A percentile compares a stretch with the other conserved stretches of the same genome.
Conservation (phyloP, 2,797 vertebrate genomes). For the Micromesistius poutassou region DNA sequence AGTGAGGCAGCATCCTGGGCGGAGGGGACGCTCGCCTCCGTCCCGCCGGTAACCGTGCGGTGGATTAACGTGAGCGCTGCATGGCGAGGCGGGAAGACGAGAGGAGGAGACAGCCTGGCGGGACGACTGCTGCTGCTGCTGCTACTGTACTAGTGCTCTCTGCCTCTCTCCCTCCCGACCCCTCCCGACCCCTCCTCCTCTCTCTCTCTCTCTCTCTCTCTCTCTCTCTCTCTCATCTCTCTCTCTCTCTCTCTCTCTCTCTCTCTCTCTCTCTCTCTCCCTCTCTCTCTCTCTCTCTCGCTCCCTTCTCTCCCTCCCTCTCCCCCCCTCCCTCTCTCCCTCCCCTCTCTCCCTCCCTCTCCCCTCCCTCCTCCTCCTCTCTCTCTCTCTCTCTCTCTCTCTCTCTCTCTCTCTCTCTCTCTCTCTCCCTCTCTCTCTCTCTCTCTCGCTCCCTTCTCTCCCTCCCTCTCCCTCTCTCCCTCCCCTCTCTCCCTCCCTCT, state of each 20-base stretch:
- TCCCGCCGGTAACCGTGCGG: constrained; percentile 44
- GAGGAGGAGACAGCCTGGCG: constrained; percentile 29
- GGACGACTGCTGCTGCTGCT: constrained; percentile 18
- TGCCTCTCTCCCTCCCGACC: constrained; percentile 5
- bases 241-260: constrained; percentile 15
- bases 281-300: constrained; percentile 13
- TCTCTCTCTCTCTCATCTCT: constrained; percentile 31
- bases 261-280: constrained; percentile 19
- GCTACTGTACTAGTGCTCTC: constrained; percentile 17
- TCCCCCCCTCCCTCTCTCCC: constrained; percentile 27
- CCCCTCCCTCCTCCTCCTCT: no score
- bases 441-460: constrained; percentile 30
- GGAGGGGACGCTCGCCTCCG: constrained; percentile 55
- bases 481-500: no score
- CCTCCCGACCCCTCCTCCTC: background rate
- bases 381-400: constrained; percentile 9
- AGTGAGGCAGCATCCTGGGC: constrained; percentile 23
- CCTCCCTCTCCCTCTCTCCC: constrained; percentile 13
- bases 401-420: constrained; percentile 17
- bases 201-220: background rate
- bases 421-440: background rate
- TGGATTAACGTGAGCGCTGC: constrained; percentile 30
- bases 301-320: constrained; percentile 28
- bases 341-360: constrained; percentile 7
- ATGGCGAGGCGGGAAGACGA: constrained; percentile 26